These are phyloP conservation scores for Lithophane socia DNA, from an alignment of 2,888 invertebrate genomes.

Conservation along the genomic window DNA sequence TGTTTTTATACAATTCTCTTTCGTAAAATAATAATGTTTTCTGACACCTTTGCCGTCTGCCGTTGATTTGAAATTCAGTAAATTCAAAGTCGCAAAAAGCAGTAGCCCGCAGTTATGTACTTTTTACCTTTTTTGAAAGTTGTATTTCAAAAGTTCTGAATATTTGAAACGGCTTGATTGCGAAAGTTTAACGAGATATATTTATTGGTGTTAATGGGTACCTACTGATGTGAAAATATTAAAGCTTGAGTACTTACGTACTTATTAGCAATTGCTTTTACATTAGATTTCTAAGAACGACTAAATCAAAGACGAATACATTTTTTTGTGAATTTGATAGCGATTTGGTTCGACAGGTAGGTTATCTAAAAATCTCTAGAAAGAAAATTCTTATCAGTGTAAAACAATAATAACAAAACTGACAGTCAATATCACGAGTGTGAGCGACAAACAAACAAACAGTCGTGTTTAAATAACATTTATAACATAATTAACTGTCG, in stretches of 20 bases:
- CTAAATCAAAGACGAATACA: not conserved
- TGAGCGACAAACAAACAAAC: slow-evolving; percentile 30
- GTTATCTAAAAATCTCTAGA: not conserved
- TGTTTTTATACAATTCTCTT: slow-evolving; percentile 27
- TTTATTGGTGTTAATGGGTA: not conserved
- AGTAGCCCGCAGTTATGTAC: slow-evolving; percentile 2
- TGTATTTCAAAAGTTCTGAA: slow-evolving; percentile 26
- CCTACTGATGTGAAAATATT: slow-evolving; percentile 18
- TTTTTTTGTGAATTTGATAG: not conserved
- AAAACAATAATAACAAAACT: slow-evolving; percentile 37
- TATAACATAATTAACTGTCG: slow-evolving; percentile 31
- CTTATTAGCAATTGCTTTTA: not conserved
- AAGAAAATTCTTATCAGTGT: not conserved
- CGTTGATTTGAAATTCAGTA: slow-evolving; percentile 27
- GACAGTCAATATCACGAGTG: slow-evolving; percentile 19
- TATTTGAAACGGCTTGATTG: slow-evolving; percentile 19
- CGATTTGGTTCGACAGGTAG: not conserved
- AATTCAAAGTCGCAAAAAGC: slow-evolving; percentile 29
- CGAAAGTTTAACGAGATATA: slow-evolving; percentile 41
- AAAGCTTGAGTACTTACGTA: not conserved
- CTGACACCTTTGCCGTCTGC: slow-evolving; percentile 21
- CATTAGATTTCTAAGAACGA: not conserved
- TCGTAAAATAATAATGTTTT: slow-evolving; percentile 37
- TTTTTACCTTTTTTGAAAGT: slow-evolving; percentile 21
- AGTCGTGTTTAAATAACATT: slow-evolving; percentile 45